Percentiles rank a stretch among this genome's conserved stretches.
phyloP scores from a whole-genome alignment of 2,113 vertebrate genomes.

The Meleagris gallopavo region DNA sequence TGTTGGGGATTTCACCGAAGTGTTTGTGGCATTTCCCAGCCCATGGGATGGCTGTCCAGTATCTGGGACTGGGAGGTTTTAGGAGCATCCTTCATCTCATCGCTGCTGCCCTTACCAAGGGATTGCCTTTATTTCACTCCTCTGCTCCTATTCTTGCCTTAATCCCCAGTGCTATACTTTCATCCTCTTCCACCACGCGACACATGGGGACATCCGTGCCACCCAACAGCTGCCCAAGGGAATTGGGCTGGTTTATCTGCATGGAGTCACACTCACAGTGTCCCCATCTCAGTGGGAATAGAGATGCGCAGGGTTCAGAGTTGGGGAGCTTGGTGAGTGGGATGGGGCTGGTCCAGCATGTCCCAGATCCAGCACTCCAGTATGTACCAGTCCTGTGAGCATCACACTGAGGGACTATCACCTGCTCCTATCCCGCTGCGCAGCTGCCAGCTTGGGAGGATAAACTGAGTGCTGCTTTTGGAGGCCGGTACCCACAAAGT shows the following conservation, averaged over 20 bases:
- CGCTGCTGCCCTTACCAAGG: neutral
- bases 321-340: neutral
- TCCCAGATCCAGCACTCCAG: neutral
- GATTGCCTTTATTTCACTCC: neutral
- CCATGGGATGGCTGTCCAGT: neutral
- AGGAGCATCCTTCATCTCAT: accelerated
- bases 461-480: neutral
- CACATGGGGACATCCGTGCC: neutral
- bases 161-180: neutral
- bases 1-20: accelerated
- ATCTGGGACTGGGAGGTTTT: neutral
- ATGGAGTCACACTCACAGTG: accelerated
- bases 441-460: neutral
- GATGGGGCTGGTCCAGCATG: neutral
- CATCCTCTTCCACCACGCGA: neutral
- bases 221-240: accelerated
- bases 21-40: neutral
- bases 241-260: accelerated
- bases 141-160: neutral
- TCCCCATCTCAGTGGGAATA: neutral
- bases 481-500: neutral
- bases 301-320: accelerated
- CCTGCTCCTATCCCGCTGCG: accelerated
- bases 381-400: neutral
- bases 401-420: neutral